phyloP scores from a whole-genome alignment of 2,888 invertebrate species.

The Anoncus sp. region DNA sequence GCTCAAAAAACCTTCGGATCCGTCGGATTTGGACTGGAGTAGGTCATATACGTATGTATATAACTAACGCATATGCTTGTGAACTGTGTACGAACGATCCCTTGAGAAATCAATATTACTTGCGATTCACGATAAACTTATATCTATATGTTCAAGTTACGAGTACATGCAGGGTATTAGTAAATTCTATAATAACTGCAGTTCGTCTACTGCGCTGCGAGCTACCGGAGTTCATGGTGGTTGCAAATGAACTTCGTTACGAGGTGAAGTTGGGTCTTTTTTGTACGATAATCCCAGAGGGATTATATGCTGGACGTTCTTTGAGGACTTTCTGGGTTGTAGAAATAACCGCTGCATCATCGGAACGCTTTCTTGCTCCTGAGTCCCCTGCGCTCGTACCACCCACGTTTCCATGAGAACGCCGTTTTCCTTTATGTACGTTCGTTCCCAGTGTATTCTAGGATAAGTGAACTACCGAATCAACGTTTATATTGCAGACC shows the following conservation, averaged over 20 bases:
- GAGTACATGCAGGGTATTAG: background rate
- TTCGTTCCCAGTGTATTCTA: background rate
- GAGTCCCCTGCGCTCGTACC: background rate
- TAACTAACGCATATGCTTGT: background rate
- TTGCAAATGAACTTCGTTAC: conserved; percentile 18
- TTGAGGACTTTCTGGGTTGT: background rate
- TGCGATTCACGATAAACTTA: conserved; percentile 10
- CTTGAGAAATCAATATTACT: conserved; percentile 56
- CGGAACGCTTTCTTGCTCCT: background rate
- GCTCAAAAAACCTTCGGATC: too few relatives aligned
- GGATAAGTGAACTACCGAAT: background rate
- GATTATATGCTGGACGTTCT: background rate
- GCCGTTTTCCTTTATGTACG: background rate
- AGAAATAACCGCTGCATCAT: conserved; percentile 7
- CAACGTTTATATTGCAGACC: background rate
- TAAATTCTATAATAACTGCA: conserved; percentile 16
- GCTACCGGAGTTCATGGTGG: background rate
- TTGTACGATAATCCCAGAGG: background rate
- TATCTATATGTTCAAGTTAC: background rate
- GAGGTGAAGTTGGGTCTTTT: background rate
- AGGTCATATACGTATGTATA: conserved; percentile 5
- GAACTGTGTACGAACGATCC: conserved; percentile 42
- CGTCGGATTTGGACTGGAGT: too few relatives aligned
- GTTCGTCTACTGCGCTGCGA: conserved; percentile 7
- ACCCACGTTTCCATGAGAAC: conserved; percentile 1